Percentiles rank a stretch among this genome's conserved stretches.
Evolutionary conservation across 2,888 invertebrate genomes (phyloP).

Genomic region (Uropetala carovei): DNA sequence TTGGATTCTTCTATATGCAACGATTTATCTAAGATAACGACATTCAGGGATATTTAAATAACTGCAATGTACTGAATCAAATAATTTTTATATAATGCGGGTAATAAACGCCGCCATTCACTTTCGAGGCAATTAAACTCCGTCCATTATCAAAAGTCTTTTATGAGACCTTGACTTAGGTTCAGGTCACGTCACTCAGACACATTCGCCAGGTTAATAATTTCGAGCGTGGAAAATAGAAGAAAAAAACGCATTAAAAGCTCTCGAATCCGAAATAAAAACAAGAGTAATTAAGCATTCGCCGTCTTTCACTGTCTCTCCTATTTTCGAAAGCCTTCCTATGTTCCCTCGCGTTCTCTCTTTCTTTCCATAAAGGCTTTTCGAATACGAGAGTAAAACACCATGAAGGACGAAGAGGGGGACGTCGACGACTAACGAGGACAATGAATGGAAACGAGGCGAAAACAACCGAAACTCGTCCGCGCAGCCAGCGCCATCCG

Average conservation of each 20-base stretch:
- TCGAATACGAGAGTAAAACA: neutral
- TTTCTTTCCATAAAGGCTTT: neutral
- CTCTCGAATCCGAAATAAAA: slow-evolving; percentile 5
- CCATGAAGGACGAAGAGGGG: neutral
- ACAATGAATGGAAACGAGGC: slow-evolving; percentile 19
- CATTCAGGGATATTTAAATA: no score
- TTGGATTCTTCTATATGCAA: no score
- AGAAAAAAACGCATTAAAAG: neutral
- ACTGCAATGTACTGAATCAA: no score
- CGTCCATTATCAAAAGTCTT: no score
- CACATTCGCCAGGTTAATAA: neutral
- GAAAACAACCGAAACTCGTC: neutral
- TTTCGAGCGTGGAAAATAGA: neutral
- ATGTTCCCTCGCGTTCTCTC: neutral
- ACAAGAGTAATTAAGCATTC: neutral
- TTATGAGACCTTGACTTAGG: no score
- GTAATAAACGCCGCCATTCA: no score
- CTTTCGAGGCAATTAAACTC: no score
- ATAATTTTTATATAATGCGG: no score
- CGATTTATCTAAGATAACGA: no score
- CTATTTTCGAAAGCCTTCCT: neutral
- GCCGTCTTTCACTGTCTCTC: neutral
- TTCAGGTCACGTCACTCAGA: no score
- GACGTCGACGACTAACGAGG: neutral
- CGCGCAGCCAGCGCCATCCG: neutral